Conservation (phyloP, 2,888 invertebrate species). For the Oscheius sp. region DNA sequence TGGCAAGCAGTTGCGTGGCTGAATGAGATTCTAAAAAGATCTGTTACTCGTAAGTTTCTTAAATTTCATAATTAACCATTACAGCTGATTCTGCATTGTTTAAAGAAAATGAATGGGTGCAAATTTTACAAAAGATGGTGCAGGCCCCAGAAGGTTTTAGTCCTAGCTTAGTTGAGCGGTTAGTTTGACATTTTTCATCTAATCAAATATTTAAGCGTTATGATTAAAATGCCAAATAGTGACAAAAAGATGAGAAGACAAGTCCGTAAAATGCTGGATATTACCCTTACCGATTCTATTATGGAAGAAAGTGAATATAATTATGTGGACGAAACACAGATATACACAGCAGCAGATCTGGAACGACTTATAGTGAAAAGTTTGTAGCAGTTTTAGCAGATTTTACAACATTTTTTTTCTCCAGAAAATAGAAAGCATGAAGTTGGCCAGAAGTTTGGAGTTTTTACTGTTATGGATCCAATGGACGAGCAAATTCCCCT, state of each 20-base stretch:
- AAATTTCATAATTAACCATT: background rate
- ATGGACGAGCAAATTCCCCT: constrained; percentile 11
- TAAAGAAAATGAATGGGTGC: constrained; percentile 11
- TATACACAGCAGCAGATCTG: constrained; percentile 34
- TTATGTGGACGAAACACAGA: constrained; percentile 10
- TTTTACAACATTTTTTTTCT: background rate
- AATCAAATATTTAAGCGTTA: constrained; percentile 6
- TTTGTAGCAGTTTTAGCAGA: background rate
- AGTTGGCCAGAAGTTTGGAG: background rate
- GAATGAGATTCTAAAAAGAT: background rate
- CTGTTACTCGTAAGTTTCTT: background rate
- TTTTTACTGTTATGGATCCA: constrained; percentile 18
- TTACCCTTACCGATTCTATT: background rate
- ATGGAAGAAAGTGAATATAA: background rate
- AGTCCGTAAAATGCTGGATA: constrained; percentile 22
- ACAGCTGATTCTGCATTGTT: constrained; percentile 14
- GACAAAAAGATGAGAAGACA: constrained; percentile 12
- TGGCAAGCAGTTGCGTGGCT: constrained; percentile 1
- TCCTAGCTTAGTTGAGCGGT: constrained; percentile 7
- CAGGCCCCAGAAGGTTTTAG: background rate
- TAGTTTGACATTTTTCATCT: background rate
- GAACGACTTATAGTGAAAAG: constrained; percentile 7
- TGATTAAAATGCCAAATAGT: constrained; percentile 14
- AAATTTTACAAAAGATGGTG: constrained; percentile 18
- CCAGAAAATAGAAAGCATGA: background rate